Base-by-base conservation (phyloP, 2,888 invertebrate genomes). In the Leistus spinibarbis region DNA sequence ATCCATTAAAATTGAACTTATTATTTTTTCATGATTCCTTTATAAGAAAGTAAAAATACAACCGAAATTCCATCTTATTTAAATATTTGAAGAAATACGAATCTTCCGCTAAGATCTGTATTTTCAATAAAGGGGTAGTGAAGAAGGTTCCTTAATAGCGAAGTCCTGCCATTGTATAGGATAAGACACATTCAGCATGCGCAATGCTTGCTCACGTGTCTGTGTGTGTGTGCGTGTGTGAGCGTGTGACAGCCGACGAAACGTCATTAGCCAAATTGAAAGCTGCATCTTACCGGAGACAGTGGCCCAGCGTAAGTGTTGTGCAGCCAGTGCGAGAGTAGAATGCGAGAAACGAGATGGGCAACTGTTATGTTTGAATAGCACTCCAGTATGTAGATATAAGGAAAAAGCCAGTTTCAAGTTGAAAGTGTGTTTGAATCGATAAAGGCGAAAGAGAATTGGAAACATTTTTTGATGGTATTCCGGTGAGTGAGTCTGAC, bases 211-310 rank as follows among this genome's bases (percentile, higher is more conserved):
- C 20, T 13, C 40, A 54, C 54, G 27, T 75, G 22, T 57, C 63
- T 74, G 68, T 56, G 54, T 56, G 54, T 56, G 13, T 56, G 56
- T 68, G 22, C 22, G 56, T 68, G 63, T 54, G 75, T 69, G 83
- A 83, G 85, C 20, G 66, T 66, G 84, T 84, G 85, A 85, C 85
- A 85, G 85, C 84, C 84, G 83, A 84, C 83, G 84, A 84, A 85
- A 85, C 84, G 84, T 85, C 85, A 85, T 85, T 85, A 85, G 85
- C 85, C 82, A 85, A 85, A 85, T 85, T 85, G 85, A 85, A 85
- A 85, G 85, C 84, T 84, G 85, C 85, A 85, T 85, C 85, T 85
- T 84, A 83, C 82, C 60, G 81, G 79, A 79, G 82, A 82, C 82
- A 83, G 82, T 77, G 77, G 82, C 62, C 81, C 84, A 81, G 77